These are phyloP conservation scores for Lottia gigantea DNA, from an alignment of 2,888 invertebrate genomes.

Conservation along the genomic window DNA sequence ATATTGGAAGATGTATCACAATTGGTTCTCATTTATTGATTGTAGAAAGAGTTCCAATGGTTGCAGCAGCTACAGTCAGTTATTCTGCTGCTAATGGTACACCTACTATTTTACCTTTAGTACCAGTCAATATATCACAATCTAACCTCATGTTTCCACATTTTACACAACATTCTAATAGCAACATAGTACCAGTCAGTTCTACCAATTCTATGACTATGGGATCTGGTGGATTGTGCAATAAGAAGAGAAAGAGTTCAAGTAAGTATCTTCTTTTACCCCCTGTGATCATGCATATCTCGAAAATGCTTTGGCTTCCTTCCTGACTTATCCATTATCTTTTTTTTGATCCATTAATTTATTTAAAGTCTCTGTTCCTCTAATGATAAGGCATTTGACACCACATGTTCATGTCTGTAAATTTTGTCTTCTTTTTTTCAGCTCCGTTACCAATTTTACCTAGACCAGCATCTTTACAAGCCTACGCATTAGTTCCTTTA, in stretches of 20 bases:
- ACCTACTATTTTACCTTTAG: not conserved
- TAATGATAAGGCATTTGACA: too few species aligned
- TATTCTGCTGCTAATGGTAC: too few species aligned
- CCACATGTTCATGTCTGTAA: too few species aligned
- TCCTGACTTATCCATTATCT: too few species aligned
- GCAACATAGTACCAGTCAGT: not conserved
- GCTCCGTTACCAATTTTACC: slow-evolving; percentile 51
- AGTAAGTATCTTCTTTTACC: not conserved
- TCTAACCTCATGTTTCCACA: not conserved
- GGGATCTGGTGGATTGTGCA: not conserved
- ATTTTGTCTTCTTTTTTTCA: slow-evolving; percentile 23
- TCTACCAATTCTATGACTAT: not conserved
- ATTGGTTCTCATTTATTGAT: too few species aligned
- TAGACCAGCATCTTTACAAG: slow-evolving; percentile 42
- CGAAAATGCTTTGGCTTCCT: too few species aligned
- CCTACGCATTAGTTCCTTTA: slow-evolving; percentile 49
- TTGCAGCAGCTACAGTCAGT: too few species aligned
- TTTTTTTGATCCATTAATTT: too few species aligned
- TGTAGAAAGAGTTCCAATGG: too few species aligned
- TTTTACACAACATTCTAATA: not conserved
- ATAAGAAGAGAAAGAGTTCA: not conserved
- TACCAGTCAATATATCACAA: not conserved
- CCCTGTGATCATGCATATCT: too few species aligned
- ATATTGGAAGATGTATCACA: too few species aligned
- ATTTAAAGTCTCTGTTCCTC: too few species aligned